A percentile compares a stretch with the other conserved stretches of the same genome.
Conservation (phyloP, 2,113 vertebrate genomes). For the Aspidoscelis tigris region DNA sequence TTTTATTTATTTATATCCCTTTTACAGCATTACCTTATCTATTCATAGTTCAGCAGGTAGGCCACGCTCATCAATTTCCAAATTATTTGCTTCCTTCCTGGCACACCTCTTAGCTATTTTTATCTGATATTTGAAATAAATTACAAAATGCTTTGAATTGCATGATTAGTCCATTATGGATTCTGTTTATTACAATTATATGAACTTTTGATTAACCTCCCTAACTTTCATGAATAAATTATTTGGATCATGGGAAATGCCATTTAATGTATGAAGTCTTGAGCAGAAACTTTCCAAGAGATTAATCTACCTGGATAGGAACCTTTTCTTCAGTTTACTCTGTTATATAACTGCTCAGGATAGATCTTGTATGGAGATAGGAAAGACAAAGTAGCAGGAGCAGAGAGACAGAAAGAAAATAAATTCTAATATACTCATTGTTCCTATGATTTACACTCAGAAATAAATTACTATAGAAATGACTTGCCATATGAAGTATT, state of each 20-base stretch:
- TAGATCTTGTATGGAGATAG: not conserved
- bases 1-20: slow-evolving; percentile 63
- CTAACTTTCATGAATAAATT: slow-evolving; percentile 77
- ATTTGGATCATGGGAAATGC: slow-evolving; percentile 72
- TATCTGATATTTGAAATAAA: slow-evolving; percentile 77
- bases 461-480: slow-evolving; percentile 25
- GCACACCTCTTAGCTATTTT: slow-evolving; percentile 76
- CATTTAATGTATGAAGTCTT: slow-evolving; percentile 63
- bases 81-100: slow-evolving; percentile 75
- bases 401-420: not conserved
- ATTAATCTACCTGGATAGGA: slow-evolving; percentile 63
- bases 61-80: slow-evolving; percentile 71
- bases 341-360: slow-evolving; percentile 38
- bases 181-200: slow-evolving; percentile 77
- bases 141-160: slow-evolving; percentile 75
- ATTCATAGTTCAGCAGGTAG: slow-evolving; percentile 73
- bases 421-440: slow-evolving; percentile 34
- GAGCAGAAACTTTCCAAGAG: slow-evolving; percentile 64
- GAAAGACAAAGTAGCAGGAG: not conserved
- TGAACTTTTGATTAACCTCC: slow-evolving; percentile 75
- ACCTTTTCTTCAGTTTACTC: slow-evolving; percentile 40
- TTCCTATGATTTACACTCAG: slow-evolving; percentile 56
- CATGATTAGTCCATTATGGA: slow-evolving; percentile 76
- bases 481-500: slow-evolving; percentile 51
- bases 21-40: slow-evolving; percentile 61